These are phyloP conservation scores for Esox niger DNA, from an alignment of 2,113 vertebrate species.

Conservation along the genomic window DNA sequence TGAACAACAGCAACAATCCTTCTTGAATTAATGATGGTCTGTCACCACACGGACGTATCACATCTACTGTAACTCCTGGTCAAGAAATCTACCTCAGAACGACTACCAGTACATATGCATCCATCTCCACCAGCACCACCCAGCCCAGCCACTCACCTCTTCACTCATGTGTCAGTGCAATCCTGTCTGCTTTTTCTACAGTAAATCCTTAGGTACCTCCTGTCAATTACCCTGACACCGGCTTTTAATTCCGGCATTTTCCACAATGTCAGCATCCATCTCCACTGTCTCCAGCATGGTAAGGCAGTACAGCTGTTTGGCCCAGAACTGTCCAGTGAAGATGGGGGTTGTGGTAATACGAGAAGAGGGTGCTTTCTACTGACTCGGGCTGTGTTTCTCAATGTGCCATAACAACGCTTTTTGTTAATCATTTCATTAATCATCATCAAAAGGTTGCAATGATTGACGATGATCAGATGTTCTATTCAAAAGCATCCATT, in stretches of 20 bases:
- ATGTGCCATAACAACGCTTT: too few relatives aligned
- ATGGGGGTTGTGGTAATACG: conserved; percentile 34
- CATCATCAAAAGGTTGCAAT: too few relatives aligned
- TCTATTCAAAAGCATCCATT: neutral
- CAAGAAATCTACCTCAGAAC: too few relatives aligned
- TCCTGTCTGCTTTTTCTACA: conserved; percentile 57
- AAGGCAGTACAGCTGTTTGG: conserved; percentile 43
- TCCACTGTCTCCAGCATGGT: conserved; percentile 53
- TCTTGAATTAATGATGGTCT: neutral
- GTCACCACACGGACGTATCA: neutral
- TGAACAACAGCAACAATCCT: neutral
- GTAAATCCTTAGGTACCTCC: conserved; percentile 64
- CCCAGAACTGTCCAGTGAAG: conserved; percentile 47
- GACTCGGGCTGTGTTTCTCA: neutral
- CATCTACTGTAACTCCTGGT: neutral
- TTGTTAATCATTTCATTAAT: too few relatives aligned
- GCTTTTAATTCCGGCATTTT: conserved; percentile 67
- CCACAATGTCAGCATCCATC: conserved; percentile 64
- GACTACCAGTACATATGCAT: conserved; percentile 37
- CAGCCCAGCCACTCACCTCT: conserved; percentile 21
- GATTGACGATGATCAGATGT: too few relatives aligned
- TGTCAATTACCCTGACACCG: conserved; percentile 64
- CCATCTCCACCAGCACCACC: conserved; percentile 31
- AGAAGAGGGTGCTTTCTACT: neutral
- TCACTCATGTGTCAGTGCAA: conserved; percentile 51